Base-by-base conservation (phyloP, 1,140 invertebrate species). In the Tetramorium alpestre region DNA sequence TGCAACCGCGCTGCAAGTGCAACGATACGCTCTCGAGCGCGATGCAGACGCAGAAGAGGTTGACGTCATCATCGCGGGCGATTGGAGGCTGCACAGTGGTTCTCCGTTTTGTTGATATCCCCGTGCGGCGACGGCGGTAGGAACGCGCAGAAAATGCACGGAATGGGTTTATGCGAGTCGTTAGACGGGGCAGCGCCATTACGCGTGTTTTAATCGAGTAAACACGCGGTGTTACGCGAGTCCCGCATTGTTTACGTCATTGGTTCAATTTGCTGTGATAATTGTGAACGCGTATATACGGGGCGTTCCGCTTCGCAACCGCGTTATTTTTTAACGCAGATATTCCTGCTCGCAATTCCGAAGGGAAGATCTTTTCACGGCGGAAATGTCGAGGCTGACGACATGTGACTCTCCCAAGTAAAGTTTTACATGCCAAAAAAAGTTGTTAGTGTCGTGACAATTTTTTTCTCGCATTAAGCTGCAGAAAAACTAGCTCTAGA, bases 51-150 rank as follows among this genome's bases (percentile, higher is more conserved):
- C 86, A 85, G 85, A 54, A 69, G 67, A 69, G 69, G 51, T 54
- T 88, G 92, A 93, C 91, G 89, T 92, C 92, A 92, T n/a, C 56
- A 65, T 54, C 60, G 44, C 41, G 77, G 64, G 49, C 88, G 88
- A 92, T 90, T 88, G 84, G 87, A 92, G 90, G 86, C 72, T 78
- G 67, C 25, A 8, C 93, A 94, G 93, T 92, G 93, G 93, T 91
- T 93, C 93, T 92, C 92, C 89, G 92, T 67, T 94, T 93, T 93
- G 93, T 93, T 93, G 91, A 94, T 92, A 90, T 73, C 88, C 67
- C 38, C 73, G 49, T 22, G 18, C n/a, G 51, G 65, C 72, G 75
- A 70, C 80, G 69, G 58, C 62, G 41, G 77, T 82, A 72, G 89
- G 69, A 89, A 86, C 86, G 85, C 81, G 88, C 80, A 62, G 78